Evolutionary conservation across 2,113 vertebrate species (phyloP).

Genomic region (Aptenodytes forsteri): DNA sequence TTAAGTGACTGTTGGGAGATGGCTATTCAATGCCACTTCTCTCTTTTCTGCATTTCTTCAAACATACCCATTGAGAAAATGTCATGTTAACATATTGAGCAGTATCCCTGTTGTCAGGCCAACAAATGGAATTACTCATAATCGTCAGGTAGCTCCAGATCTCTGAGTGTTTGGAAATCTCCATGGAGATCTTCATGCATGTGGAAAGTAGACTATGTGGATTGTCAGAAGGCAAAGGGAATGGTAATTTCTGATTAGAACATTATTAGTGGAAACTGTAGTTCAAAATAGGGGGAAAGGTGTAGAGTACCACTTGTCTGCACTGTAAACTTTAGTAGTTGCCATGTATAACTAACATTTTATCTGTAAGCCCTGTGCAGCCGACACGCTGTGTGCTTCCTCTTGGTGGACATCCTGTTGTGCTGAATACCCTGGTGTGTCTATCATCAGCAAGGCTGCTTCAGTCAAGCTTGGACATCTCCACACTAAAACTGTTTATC

Average conservation of each 20-base stretch:
- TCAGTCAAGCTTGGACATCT: neutral
- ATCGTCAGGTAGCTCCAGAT: neutral
- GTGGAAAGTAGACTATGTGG: neutral
- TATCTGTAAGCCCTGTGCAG: neutral
- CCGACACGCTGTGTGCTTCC: neutral
- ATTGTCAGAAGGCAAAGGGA: neutral
- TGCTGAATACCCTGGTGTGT: neutral
- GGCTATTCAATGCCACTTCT: neutral
- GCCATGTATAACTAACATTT: neutral
- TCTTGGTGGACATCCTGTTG: neutral
- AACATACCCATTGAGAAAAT: neutral
- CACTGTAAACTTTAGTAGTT: neutral
- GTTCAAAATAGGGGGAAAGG: neutral
- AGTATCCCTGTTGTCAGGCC: neutral
- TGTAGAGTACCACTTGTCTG: neutral
- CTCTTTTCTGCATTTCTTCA: neutral
- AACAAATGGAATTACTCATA: neutral
- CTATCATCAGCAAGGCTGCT: neutral
- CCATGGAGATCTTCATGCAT: neutral
- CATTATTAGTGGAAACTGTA: neutral
- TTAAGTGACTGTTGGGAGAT: neutral
- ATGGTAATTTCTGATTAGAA: neutral
- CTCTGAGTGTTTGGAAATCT: neutral
- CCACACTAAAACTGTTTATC: neutral
- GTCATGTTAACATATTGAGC: neutral